These are phyloP conservation scores for Pelochelys cantorii DNA, from an alignment of 2,797 vertebrate genomes.

Conservation along the genomic window DNA sequence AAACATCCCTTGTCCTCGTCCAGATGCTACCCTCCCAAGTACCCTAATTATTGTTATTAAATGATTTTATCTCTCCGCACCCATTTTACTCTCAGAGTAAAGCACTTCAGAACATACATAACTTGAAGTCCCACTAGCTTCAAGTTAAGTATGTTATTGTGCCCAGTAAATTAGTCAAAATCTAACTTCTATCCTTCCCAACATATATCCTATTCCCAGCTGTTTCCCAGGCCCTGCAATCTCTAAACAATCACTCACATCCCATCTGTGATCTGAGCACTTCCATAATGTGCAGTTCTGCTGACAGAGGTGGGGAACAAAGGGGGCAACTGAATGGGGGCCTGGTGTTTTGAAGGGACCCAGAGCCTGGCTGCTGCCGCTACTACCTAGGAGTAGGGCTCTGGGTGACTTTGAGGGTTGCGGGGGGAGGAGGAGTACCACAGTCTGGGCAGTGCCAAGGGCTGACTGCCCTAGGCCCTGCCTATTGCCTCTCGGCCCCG, in stretches of 20 bases:
- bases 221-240: neutral
- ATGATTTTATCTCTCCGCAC: constrained; percentile 43
- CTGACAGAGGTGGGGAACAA: too few species aligned
- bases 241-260: neutral
- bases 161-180: constrained; percentile 15
- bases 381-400: too few species aligned
- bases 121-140: neutral
- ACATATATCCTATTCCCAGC: neutral
- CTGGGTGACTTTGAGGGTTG: too few species aligned
- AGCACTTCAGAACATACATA: constrained; percentile 31
- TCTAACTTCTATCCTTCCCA: neutral
- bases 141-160: neutral
- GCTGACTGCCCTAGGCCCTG: too few species aligned
- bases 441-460: too few species aligned
- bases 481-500: too few species aligned
- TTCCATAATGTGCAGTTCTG: neutral
- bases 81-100: constrained; percentile 33
- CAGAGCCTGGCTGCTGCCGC: too few species aligned
- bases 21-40: constrained; percentile 38
- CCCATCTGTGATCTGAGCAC: neutral
- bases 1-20: constrained; percentile 46
- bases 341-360: too few species aligned
- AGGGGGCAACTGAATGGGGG: too few species aligned
- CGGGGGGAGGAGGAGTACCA: too few species aligned
- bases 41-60: constrained; percentile 57